Evolutionary conservation across 2,888 invertebrate genomes (phyloP).

Genomic region (Clusia tigrina): DNA sequence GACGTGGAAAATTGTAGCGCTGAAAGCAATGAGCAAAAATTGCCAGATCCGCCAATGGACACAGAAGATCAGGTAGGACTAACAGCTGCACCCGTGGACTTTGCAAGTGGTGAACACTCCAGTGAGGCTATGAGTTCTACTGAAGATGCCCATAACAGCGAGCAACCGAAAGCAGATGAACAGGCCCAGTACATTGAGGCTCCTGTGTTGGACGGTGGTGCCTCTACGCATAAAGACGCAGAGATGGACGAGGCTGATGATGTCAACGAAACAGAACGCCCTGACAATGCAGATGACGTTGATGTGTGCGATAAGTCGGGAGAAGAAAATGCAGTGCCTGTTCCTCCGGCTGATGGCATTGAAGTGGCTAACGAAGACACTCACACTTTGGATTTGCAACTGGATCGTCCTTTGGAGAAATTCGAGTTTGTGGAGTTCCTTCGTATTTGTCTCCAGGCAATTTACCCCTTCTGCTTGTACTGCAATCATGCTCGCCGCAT

Average conservation of each 20-base stretch:
- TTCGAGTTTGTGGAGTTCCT: conserved; percentile 76
- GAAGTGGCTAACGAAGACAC: conserved; percentile 72
- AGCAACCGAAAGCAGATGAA: background rate
- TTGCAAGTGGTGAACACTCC: too few species aligned
- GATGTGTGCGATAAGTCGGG: conserved; percentile 44
- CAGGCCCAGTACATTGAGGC: conserved; percentile 2
- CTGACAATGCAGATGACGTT: conserved; percentile 38
- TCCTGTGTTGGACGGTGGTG: too few species aligned
- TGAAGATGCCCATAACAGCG: background rate
- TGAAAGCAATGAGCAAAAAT: too few species aligned
- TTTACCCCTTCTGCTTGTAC: conserved; percentile 78
- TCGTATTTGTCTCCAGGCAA: conserved; percentile 76
- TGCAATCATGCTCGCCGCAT: conserved; percentile 88
- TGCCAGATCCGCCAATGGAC: too few species aligned
- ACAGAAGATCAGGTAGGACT: too few species aligned
- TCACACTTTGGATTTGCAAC: conserved; percentile 73
- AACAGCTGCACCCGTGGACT: too few species aligned
- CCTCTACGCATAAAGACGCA: background rate
- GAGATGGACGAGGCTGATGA: background rate
- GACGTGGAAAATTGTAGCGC: background rate
- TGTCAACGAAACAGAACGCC: too few species aligned
- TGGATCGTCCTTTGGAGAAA: conserved; percentile 79
- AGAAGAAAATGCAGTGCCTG: background rate
- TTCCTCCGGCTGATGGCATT: conserved; percentile 60
- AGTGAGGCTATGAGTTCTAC: background rate